Conservation (phyloP, 2,797 vertebrate species). For the Liparis tanakae region DNA sequence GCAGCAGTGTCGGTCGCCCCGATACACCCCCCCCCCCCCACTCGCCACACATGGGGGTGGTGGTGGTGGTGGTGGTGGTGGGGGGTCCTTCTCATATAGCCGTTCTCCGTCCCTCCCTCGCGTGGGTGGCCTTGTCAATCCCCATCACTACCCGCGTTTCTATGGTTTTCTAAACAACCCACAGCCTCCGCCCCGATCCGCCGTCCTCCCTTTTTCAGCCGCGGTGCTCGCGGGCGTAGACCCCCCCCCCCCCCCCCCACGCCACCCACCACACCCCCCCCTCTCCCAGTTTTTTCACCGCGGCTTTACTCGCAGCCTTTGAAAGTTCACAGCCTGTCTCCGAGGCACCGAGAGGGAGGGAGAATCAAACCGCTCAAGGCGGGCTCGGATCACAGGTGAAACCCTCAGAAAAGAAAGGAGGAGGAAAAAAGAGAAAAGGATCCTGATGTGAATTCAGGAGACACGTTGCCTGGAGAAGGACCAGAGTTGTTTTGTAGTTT, state of each 20-base stretch:
- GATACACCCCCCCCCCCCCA: conserved; percentile 35
- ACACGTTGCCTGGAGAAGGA: conserved; percentile 68
- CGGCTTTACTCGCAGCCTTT: conserved; percentile 71
- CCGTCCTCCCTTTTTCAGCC: conserved; percentile 39
- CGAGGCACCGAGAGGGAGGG: conserved; percentile 65
- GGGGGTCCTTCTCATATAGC: conserved; percentile 7
- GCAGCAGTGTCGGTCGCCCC: conserved; percentile 29
- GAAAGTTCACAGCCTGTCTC: conserved; percentile 79
- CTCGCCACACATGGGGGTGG: conserved; percentile 26
- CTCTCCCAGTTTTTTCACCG: conserved; percentile 15
- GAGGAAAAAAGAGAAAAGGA: conserved; percentile 1
- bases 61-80: no score
- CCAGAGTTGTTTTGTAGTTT: conserved; percentile 11
- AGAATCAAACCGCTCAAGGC: conserved; percentile 76
- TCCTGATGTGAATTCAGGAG: conserved; percentile 76
- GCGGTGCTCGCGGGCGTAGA: conserved; percentile 51
- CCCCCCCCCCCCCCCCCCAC: conserved; percentile 2
- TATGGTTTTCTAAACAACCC: conserved; percentile 53
- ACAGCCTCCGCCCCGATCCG: conserved; percentile 22
- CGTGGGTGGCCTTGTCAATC: conserved; percentile 73
- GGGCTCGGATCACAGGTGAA: conserved; percentile 73
- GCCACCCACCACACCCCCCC: background rate
- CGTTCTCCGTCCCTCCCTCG: conserved; percentile 32
- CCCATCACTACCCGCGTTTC: conserved; percentile 51
- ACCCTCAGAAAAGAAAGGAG: conserved; percentile 20